Evolutionary conservation across 1,140 invertebrate genomes (phyloP), one percentile per base, ranked within the genome.

Genomic region (Drosophila orosa): DNA sequence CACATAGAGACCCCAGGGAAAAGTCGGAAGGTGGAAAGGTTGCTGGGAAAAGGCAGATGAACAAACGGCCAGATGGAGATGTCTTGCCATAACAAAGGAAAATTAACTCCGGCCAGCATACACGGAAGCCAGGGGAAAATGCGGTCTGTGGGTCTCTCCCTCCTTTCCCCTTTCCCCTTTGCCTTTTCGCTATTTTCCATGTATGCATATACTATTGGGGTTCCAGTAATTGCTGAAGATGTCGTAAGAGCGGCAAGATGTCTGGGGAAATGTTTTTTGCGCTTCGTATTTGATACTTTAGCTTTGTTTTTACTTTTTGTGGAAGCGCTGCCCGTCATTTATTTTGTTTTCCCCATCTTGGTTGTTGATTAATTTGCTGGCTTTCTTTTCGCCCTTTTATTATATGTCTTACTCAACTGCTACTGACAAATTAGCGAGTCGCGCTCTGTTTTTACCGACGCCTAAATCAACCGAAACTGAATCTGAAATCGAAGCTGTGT

Each of bases 111-210:
- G 27, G 42, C 45, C 67, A 45, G 58, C 40, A 74, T 56, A 84
- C 50, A 35, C 81, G 81, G 78, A 85, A 85, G 81, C 62, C 56
- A 63, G 48, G 59, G 63, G 50, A 68, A 62, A 78, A 62, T 56
- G 60, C 68, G 61, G 61, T 68, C 71, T 67, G 57, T 63, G 74
- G 63, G 73, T 50, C 47, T 59, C 54, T 17, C 27, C n/a, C 22
- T n/a, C 50, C 13, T 33, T 25, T 22, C 9, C 54, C 35, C 13
- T 37, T 33, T 13, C 29, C 47, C 33, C 13, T 10, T 13, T 47
- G 10, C 31, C 22, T 17, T 19, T 25, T 29, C 19, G n/a, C 63
- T 8, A 63, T 37, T 35, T 39, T 19, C 15, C 5, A 7, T 52
- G 17, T 13, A 22, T 22, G 6, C 8, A 22, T 52, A 8, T 22